Percentiles rank a stretch among this genome's conserved stretches.
These are phyloP conservation scores for Xanthia togata DNA, from an alignment of 2,888 invertebrate species.

Conservation along the genomic window DNA sequence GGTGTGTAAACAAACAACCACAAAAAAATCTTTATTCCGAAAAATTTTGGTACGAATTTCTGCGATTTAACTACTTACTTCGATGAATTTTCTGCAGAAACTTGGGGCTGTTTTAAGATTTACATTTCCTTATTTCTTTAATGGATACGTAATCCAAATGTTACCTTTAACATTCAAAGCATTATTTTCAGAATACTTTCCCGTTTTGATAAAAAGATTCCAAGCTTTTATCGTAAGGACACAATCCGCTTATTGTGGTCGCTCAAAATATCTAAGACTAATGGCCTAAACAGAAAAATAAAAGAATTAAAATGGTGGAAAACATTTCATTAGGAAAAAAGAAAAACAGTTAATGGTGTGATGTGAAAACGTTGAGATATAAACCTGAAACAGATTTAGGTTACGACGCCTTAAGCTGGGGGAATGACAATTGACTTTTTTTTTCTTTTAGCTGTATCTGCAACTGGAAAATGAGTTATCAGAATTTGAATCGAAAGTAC, in stretches of 20 bases:
- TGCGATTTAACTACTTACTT: no score
- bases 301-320: conserved; percentile 73
- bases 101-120: background rate
- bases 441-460: no score
- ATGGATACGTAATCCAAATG: background rate
- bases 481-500: background rate
- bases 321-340: conserved; percentile 75
- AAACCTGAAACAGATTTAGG: conserved; percentile 55
- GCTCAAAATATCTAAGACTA: conserved; percentile 56
- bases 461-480: background rate
- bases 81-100: background rate
- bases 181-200: conserved; percentile 9
- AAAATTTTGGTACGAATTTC: no score
- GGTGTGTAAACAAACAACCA: background rate
- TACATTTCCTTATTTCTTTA: background rate
- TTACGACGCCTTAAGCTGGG: conserved; percentile 27
- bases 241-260: conserved; percentile 57
- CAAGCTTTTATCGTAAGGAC: conserved; percentile 36
- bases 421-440: background rate
- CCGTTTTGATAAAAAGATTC: conserved; percentile 41
- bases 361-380: conserved; percentile 71
- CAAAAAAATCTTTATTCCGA: no score
- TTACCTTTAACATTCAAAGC: conserved; percentile 21
- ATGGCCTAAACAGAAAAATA: conserved; percentile 66
- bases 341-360: conserved; percentile 79